phyloP scores from a whole-genome alignment of 2,888 invertebrate species.

The Odontocerum albicorne region DNA sequence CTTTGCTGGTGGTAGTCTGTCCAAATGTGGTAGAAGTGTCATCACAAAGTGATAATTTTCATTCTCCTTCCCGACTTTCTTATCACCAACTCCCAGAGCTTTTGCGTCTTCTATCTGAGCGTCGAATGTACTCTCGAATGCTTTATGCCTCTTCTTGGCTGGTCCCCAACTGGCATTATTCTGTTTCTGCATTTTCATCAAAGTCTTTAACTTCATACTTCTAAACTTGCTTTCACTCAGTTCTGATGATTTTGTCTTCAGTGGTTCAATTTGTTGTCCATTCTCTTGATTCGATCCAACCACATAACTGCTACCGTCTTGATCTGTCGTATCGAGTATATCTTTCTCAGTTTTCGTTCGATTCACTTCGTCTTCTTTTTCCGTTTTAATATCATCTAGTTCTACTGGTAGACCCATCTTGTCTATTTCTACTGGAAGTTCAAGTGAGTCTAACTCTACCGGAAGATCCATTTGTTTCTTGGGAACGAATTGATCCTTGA shows the following conservation, averaged over 20 bases:
- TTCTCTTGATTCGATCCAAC: background rate
- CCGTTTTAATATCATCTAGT: background rate
- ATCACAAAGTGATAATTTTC: constrained; percentile 27
- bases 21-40: constrained; percentile 22
- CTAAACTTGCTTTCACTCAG: constrained; percentile 1
- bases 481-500: constrained; percentile 16
- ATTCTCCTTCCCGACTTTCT: constrained; percentile 14
- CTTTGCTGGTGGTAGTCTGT: constrained; percentile 21
- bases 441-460: constrained; percentile 3
- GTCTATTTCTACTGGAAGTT: background rate
- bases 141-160: constrained; percentile 17
- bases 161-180: constrained; percentile 7
- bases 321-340: background rate
- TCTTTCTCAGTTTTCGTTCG: background rate
- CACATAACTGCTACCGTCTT: background rate
- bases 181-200: constrained; percentile 18
- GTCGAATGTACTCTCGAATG: constrained; percentile 3
- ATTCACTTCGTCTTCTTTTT: background rate
- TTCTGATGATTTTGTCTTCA: background rate
- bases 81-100: background rate
- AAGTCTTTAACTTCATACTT: constrained; percentile 15
- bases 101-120: constrained; percentile 9
- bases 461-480: constrained; percentile 3
- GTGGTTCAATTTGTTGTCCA: background rate
- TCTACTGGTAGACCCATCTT: background rate